Evolutionary conservation across 2,888 invertebrate genomes (phyloP), one percentile per base, ranked within the genome.

Genomic region (Campoletis raptor): DNA sequence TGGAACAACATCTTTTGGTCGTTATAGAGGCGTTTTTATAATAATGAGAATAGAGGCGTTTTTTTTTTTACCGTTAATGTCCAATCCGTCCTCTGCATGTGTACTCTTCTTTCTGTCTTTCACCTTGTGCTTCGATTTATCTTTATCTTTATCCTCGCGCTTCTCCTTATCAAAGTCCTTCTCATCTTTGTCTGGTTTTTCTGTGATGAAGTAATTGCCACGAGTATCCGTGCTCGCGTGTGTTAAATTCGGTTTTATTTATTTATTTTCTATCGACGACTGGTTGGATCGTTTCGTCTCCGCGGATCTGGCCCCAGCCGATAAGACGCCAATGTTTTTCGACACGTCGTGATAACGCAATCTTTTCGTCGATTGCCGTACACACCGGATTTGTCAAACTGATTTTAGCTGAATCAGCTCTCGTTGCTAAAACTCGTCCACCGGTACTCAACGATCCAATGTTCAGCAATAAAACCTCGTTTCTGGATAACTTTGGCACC

Each of bases 251-350:
- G 48, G 9, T 37, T 70, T 54, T 3, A 12, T 64, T 70, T n/a
- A 21, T 52, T 67, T 48, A 5, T n/a, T 93, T 94, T 52, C 91
- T 91, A 88, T 96, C 96, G 89, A 95, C 95, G 61, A 95, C 95
- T 24, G 99, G 99, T 92, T 98, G 97, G 93, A 99, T 99, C 90
- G 98, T 99, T 94, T 98, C 97, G 90, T 99, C 99, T 94, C 99
- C 98, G 95, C 98, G 97, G 95, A 99, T 99, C 95, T 99, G 98
- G 91, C 99, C 99, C 99, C 99, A 99, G 91, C 99, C 99, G 94
- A 99, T 99, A 94, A 99, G 97, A 95, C 99, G 97, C 99, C 99
- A 99, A 96, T 99, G 99, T 94, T 99, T 99, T 93, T 99, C 99
- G 64, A 99, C 99, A 95, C 99, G 97, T 94, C 99, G 96, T 94